Evolutionary conservation across 2,888 invertebrate species (phyloP), one percentile per base, ranked within the genome.

Genomic region (Drosophila antonietae): DNA sequence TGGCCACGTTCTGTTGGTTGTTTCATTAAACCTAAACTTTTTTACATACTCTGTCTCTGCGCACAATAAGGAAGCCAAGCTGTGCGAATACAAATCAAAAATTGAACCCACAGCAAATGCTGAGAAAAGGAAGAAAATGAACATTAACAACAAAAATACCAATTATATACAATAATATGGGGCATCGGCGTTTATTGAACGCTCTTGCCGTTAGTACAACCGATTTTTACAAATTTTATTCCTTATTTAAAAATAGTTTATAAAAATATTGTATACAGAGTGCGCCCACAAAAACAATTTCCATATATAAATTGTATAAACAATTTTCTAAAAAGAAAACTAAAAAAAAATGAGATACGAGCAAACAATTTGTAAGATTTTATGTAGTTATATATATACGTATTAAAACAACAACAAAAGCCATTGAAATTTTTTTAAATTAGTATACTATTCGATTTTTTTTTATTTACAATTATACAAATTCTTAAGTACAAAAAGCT

Each of bases 211-310:
- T 73, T 81, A 79, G 80, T 82, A 82, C 69, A 80, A 76, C 73
- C 73, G 73, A 82, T 79, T 82, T 82, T 76, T 78, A 78, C 61
- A 78, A 72, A 20, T 47, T 74, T 53, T 51, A 53, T 53, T 76
- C 66, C 49, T 73, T 78, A 57, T 63, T 68, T 72, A 28, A 59
- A 65, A 65, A 49, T 57, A 57, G 44, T 44, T 57, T 18, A 52
- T 62, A 73, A 58, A 47, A 68, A 63, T 43, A 59, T 51, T 68
- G 49, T 58, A 68, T 53, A 63, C 72, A 74, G 47, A 53, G 55
- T 31, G 70, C 37, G 53, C 55, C 49, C 49, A 44, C 57, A 64
- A 55, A 35, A 41, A 55, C 55, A 18, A 68, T 73, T 62, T 58
- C 62, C 80, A 66, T 56, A 63, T 59, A 59, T 37, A 58, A 18